These are phyloP conservation scores for Lasiommata megera DNA, from an alignment of 2,888 invertebrate species.

Conservation along the genomic window DNA sequence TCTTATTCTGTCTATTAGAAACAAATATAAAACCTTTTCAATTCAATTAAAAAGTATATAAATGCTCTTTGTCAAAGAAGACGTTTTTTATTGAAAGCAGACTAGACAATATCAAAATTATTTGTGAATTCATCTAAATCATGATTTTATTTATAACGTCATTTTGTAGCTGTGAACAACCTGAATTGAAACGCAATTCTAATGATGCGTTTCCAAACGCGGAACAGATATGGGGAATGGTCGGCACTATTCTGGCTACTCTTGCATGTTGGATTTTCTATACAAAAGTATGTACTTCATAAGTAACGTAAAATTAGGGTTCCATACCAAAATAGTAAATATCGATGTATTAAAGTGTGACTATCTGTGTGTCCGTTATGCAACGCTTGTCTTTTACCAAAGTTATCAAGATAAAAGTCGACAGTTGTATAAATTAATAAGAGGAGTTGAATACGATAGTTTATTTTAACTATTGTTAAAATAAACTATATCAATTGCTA, in stretches of 20 bases:
- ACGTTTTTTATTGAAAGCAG: neutral
- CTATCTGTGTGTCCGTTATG: no score
- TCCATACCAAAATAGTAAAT: no score
- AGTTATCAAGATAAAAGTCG: no score
- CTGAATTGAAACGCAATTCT: slow-evolving; percentile 34
- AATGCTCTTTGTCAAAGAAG: neutral
- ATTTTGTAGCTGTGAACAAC: slow-evolving; percentile 62
- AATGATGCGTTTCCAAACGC: slow-evolving; percentile 54
- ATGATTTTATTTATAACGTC: slow-evolving; percentile 22
- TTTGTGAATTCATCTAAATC: slow-evolving; percentile 5
- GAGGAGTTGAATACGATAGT: no score
- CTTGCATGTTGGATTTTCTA: slow-evolving; percentile 56
- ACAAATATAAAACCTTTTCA: neutral
- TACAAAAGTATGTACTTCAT: slow-evolving; percentile 44
- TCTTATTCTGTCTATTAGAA: no score
- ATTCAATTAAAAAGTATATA: neutral
- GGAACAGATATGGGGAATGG: slow-evolving; percentile 67
- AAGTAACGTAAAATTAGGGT: no score
- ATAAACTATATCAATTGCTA: no score
- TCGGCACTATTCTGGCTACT: slow-evolving; percentile 57
- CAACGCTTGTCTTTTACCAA: no score
- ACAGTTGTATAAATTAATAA: no score
- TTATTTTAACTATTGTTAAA: no score
- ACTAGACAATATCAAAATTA: slow-evolving; percentile 1
- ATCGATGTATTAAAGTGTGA: no score